Evolutionary conservation across 1,140 invertebrate species (phyloP).

Genomic region (Apocrypta bakeri): DNA sequence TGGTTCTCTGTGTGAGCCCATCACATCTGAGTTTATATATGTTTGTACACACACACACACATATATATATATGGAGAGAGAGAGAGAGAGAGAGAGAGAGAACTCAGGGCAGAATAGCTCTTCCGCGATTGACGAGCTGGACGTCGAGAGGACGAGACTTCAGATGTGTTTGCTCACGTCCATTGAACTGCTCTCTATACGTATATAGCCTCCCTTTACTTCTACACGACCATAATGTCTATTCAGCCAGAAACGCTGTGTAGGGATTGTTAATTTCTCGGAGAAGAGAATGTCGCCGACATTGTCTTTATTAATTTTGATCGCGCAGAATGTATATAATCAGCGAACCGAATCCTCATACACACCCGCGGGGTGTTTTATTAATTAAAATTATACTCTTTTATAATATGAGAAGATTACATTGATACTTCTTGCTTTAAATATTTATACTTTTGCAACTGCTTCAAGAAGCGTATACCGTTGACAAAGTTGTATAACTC

Average conservation of each 20-base stretch:
- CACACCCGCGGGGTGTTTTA: no score
- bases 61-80: constrained; percentile 31
- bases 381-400: no score
- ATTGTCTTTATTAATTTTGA: constrained; percentile 8
- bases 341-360: neutral
- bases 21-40: neutral
- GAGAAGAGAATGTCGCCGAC: neutral
- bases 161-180: constrained; percentile 10
- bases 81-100: no score
- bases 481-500: no score
- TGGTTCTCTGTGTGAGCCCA: neutral
- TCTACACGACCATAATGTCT: neutral
- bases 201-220: neutral
- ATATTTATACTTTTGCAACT: no score
- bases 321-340: neutral
- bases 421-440: no score
- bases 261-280: constrained; percentile 26
- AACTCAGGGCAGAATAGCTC: constrained; percentile 49
- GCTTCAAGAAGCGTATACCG: no score
- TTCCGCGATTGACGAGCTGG: constrained; percentile 45
- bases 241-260: neutral
- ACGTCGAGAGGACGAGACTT: constrained; percentile 6
- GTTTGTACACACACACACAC: no score
- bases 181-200: neutral
- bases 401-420: no score